Evolutionary conservation across 2,113 vertebrate species (phyloP), one percentile per base, ranked within the genome.

Genomic region (Xyrauchen texanus): DNA sequence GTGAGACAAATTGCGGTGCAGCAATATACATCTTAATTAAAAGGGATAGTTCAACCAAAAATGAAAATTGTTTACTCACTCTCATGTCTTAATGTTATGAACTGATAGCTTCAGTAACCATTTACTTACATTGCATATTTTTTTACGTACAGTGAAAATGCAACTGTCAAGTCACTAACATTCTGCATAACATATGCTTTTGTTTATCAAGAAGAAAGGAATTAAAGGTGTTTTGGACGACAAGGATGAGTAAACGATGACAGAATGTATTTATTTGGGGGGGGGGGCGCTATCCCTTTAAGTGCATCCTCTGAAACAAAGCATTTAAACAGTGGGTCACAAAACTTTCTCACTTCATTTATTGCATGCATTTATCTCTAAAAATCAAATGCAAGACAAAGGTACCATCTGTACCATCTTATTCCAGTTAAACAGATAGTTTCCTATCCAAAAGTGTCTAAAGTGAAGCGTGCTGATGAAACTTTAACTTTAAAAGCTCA

Each of bases 401-500:
- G 44, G 16, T 60, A 2, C 45, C n/a, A 11, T 5, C n/a, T 5
- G n/a, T 78, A 82, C 76, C 21, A 34, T 34, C 21, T 34, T 34
- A 34, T 34, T 34, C 21, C 77, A 84, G 5, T 34, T 9, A 61
- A 16, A 42, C 10, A 13, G 21, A 34, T 6, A 8, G 69, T 70
- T 70, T 75, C 65, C 15, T 16, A 72, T 4, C 12, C 42, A 21
- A 5, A n/a, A 13, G 61, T 11, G 10, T 57, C 46, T 15, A 8
- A 42, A 60, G 51, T 66, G 52, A 53, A n/a, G 81, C 85, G 77
- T 55, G 71, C 85, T 85, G 47, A 67, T 77, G 79, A 87, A 93
- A 90, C 84, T 90, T 80, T 16, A 84, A 73, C 88, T 91, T 82
- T 62, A 45, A 64, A 74, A 84, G 80, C 77, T 45, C 75, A 21